phyloP scores from a whole-genome alignment of 1,140 invertebrate species.

The Eupristina koningsbergeri region DNA sequence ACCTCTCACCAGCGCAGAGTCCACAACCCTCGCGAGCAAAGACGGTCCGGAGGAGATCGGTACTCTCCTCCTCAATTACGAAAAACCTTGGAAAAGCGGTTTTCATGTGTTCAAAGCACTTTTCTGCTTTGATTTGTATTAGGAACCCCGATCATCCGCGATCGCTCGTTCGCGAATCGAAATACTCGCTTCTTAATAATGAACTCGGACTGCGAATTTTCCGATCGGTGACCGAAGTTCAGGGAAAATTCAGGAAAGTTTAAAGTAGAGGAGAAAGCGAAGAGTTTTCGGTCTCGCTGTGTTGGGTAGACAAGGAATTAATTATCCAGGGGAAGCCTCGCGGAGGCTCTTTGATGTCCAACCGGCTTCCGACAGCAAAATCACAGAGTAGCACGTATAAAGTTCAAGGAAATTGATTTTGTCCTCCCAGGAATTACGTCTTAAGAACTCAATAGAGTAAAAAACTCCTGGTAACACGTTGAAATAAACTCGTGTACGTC shows the following conservation, averaged over 20 bases:
- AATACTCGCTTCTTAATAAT: no score
- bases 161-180: no score
- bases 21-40: no score
- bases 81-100: conserved; percentile 3
- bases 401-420: conserved; percentile 63
- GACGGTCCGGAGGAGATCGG: neutral
- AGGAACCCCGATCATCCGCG: no score
- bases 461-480: neutral
- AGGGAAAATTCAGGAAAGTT: no score
- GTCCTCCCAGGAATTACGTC: conserved; percentile 51
- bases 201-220: no score
- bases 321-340: conserved; percentile 56
- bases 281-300: conserved; percentile 34
- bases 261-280: no score
- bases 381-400: no score
- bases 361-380: conserved; percentile 57
- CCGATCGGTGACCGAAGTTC: no score
- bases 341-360: conserved; percentile 62
- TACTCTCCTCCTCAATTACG: conserved; percentile 34
- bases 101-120: no score
- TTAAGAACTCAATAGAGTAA: neutral
- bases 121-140: no score
- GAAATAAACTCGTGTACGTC: neutral
- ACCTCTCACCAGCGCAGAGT: neutral
- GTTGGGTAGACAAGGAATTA: conserved; percentile 58